Evolutionary conservation across 2,797 vertebrate genomes (phyloP).

Genomic region (Mastacembelus armatus): DNA sequence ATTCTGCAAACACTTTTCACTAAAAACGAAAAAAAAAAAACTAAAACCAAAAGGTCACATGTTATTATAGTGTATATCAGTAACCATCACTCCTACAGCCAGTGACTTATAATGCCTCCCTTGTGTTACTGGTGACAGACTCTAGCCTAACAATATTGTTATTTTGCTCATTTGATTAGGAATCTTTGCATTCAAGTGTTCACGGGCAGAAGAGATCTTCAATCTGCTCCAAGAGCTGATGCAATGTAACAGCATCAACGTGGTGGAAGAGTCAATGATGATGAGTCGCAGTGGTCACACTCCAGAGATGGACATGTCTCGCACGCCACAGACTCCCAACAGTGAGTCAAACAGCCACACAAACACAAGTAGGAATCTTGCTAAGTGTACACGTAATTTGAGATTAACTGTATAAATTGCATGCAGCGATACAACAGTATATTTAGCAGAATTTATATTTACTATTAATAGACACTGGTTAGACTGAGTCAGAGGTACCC

Average conservation of each 20-base stretch:
- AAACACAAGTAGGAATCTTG: slow-evolving; percentile 9
- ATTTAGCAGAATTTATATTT: slow-evolving; percentile 19
- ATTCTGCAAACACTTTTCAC: too few relatives aligned
- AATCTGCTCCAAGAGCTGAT: slow-evolving; percentile 98
- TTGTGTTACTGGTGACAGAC: neutral
- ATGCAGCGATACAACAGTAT: slow-evolving; percentile 16
- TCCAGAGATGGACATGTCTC: slow-evolving; percentile 88
- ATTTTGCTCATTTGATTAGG: slow-evolving; percentile 76
- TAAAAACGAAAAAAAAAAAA: too few relatives aligned
- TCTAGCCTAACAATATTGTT: neutral
- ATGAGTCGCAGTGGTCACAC: slow-evolving; percentile 90
- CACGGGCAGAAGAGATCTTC: slow-evolving; percentile 97
- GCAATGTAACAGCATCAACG: slow-evolving; percentile 98
- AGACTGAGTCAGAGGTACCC: slow-evolving; percentile 33
- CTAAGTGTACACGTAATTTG: slow-evolving; percentile 32
- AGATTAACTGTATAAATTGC: slow-evolving; percentile 39
- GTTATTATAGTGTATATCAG: too few relatives aligned
- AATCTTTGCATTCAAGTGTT: slow-evolving; percentile 99
- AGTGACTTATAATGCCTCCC: neutral
- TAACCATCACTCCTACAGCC: too few relatives aligned
- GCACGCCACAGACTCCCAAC: slow-evolving; percentile 88
- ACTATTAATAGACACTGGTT: slow-evolving; percentile 27
- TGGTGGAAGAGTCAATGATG: slow-evolving; percentile 95
- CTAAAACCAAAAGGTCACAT: too few relatives aligned
- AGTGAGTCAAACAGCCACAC: slow-evolving; percentile 79